Conservation (phyloP, 2,888 invertebrate species). For the Eutolmus rufibarbis region DNA sequence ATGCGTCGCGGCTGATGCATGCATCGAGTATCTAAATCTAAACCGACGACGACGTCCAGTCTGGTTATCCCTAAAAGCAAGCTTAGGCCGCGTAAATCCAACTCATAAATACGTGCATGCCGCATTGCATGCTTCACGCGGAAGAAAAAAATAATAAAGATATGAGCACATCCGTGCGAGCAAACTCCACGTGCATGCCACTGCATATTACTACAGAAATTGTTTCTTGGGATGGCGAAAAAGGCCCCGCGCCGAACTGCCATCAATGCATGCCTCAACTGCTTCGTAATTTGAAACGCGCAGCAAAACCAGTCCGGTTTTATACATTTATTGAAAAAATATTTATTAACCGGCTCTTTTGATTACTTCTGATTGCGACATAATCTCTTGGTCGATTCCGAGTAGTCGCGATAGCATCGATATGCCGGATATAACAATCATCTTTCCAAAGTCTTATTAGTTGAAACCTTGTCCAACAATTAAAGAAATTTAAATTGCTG, state of each 20-base stretch:
- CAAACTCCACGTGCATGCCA: not conserved
- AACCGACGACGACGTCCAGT: not conserved
- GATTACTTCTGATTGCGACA: not conserved
- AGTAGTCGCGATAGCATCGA: not conserved
- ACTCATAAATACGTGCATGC: not conserved
- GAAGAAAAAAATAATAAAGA: not conserved
- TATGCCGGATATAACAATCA: not conserved
- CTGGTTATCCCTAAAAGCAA: not conserved
- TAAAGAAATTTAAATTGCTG: too few species aligned
- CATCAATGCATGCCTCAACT: not conserved
- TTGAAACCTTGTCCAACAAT: too few species aligned
- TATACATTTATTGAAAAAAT: not conserved
- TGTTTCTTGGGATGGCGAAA: not conserved
- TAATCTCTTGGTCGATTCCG: not conserved
- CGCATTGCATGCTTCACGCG: not conserved
- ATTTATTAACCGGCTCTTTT: not conserved
- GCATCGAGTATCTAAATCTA: not conserved
- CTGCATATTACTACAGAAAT: not conserved
- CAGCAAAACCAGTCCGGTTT: not conserved
- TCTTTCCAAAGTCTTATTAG: not conserved
- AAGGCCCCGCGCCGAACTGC: not conserved
- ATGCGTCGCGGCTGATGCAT: not conserved
- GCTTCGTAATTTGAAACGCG: not conserved
- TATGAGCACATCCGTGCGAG: not conserved
- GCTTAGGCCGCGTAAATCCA: not conserved